Percentiles rank a stretch among this genome's conserved stretches.
Conservation (phyloP, 2,888 invertebrate genomes). For the Nowickia ferox region DNA sequence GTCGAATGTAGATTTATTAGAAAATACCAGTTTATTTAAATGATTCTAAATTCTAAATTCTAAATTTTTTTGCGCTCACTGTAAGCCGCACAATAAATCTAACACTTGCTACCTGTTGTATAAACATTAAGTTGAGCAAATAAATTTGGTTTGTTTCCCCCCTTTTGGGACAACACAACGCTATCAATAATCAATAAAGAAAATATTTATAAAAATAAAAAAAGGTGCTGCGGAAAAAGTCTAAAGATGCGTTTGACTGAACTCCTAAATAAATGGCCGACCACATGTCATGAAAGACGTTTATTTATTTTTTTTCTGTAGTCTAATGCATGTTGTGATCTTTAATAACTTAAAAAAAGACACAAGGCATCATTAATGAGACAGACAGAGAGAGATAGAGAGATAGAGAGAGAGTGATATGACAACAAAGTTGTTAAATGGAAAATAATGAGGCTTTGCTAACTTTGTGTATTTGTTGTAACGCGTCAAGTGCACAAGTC, state of each 20-base stretch:
- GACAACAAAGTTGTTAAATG: constrained; percentile 2
- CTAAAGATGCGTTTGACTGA: constrained; percentile 6
- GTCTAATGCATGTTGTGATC: not conserved
- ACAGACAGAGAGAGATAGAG: not conserved
- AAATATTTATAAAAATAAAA: not conserved
- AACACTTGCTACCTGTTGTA: constrained; percentile 31
- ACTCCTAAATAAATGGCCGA: not conserved
- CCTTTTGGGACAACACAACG: not conserved
- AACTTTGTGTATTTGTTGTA: not conserved
- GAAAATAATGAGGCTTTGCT: constrained; percentile 17
- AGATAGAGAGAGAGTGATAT: not conserved
- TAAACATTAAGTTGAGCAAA: constrained; percentile 25
- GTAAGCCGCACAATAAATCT: not conserved
- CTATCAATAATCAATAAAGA: not conserved
- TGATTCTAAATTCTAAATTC: not conserved
- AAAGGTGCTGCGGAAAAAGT: constrained; percentile 5
- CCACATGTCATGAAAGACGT: constrained; percentile 17
- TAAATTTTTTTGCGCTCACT: constrained; percentile 5
- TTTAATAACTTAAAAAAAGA: not conserved
- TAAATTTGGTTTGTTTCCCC: not conserved
- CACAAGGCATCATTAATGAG: not conserved
- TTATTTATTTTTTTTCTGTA: not conserved
- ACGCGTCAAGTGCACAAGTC: constrained; percentile 9
- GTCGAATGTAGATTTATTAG: too few species aligned
- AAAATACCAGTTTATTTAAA: too few species aligned